Percentiles rank a stretch among this genome's conserved stretches.
Evolutionary conservation across 1,140 invertebrate genomes (phyloP).

Genomic region (Drosophila triauraria): DNA sequence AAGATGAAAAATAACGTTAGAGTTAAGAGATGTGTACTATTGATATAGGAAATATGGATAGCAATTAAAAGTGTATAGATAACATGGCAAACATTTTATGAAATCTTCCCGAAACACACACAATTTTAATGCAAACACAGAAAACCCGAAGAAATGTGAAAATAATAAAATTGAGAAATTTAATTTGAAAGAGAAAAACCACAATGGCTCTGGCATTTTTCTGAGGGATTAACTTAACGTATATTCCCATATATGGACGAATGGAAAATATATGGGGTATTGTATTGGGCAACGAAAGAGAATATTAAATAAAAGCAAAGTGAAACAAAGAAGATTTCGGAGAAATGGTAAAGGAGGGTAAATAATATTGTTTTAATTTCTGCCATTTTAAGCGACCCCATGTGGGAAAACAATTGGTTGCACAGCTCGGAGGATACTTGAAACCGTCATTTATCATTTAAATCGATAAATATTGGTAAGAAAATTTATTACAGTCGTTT

Average conservation of each 20-base stretch:
- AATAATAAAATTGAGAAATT: conserved; percentile 67
- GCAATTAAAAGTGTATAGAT: conserved; percentile 57
- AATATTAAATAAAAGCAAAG: conserved; percentile 20
- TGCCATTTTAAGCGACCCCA: not conserved
- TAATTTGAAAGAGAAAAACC: conserved; percentile 60
- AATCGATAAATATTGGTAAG: not conserved
- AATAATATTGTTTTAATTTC: conserved; percentile 5
- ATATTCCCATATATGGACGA: not conserved
- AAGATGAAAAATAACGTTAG: conserved; percentile 42
- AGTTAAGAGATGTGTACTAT: conserved; percentile 44
- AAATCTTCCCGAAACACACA: conserved; percentile 57
- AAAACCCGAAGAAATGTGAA: conserved; percentile 55
- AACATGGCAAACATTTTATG: conserved; percentile 56
- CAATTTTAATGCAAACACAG: conserved; percentile 58
- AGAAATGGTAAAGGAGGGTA: not conserved
- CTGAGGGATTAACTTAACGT: conserved; percentile 8
- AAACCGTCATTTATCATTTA: not conserved
- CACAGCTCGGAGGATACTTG: not conserved
- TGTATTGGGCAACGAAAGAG: not conserved
- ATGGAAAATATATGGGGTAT: not conserved
- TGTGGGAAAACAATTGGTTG: conserved; percentile 1
- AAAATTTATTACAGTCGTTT: not conserved
- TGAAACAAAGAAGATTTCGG: not conserved
- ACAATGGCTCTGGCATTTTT: not conserved
- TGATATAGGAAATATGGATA: conserved; percentile 53